Base-by-base conservation (phyloP, 64 coral and sea anemone species). In the Montipora sp. region DNA sequence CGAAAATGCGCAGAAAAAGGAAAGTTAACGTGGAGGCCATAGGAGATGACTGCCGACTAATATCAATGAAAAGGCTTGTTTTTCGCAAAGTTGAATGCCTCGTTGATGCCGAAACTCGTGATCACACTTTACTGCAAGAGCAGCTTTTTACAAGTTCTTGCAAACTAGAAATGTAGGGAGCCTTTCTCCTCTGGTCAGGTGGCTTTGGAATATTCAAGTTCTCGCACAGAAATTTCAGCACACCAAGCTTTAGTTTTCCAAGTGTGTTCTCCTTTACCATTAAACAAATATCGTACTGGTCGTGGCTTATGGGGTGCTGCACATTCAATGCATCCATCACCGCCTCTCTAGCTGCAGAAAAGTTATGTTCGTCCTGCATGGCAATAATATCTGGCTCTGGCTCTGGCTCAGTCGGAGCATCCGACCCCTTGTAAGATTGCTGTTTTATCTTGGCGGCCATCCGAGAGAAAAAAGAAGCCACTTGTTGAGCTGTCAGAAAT, bases 401-500 rank as follows among this genome's bases (percentile, higher is more conserved):
- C 36, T 36, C 36, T 36, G 36, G 36, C 36, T 0, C 36, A 36
- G n/a, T 19, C 47, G 2, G 68, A 36, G 59, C 53, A n/a, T 77
- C 53, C 18, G 84, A 5, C 36, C 36, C 36, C 36, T 36, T 36
- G 53, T 5, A 11, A 10, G 27, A 18, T 86, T 87, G 93, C 7
- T 94, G 61, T 48, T 55, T 75, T 46, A 81, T 18, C 69, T 95
- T 95, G 7, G 65, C 58, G 18, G 77, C 88, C 47, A 71, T 51
- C 53, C 58, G 53, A 8, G 59, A 90, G 59, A 90, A 90, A 72
- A 80, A 90, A 22, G 76, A 90, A 77, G 55, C 46, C 10, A 80
- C 78, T 90, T 90, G 88, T 67, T 90, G 88, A 50, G 88, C 77
- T 47, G 77, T 90, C 36, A 71, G 59, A 49, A 90, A 80, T 80